Base-by-base conservation (phyloP, 2,113 vertebrate genomes). In the Sorex araneus region DNA sequence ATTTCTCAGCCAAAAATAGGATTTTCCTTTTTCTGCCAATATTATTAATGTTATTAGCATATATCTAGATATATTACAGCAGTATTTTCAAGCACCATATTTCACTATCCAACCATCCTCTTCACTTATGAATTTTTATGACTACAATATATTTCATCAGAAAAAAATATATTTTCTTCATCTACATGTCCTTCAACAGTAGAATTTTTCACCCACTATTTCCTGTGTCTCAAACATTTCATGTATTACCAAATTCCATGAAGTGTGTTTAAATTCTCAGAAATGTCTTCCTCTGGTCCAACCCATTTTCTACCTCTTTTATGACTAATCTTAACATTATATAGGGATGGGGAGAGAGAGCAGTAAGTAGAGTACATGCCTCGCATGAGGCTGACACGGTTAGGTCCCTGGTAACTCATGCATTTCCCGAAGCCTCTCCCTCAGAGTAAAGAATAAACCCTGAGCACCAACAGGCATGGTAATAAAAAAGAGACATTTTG, bases 41-140 rank as follows among this genome's bases (percentile, higher is more conserved):
- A 70, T 79, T 90, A 87, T 84, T 90, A 88, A 84, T 88, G 27
- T 74, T 80, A 71, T 90, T 81, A 90, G 60, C 13, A 57, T 90
- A 87, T 83, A 32, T 85, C 25, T 47, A 76, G 40, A 66, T 71
- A 50, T 9, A 84, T 93, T 15, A 0, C 23, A 8, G 27, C 34
- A 96, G 54, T 27, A 63, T 83, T 92, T 43, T 76, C 79, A 82
- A 28, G 9, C 60, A 15, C 50, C 69, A 69, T 73, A 87, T 69
- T 34, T 87, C 18, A 40, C n/a, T 70, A 84, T 54, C 15, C 28
- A 89, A 28, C n/a, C 76, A 84, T n/a, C 78, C 30, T 66, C 27
- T 85, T 79, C 6, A 8, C 25, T 90, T 84, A 67, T 15, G 36
- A 84, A 12, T 43, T 91, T 93, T 89, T 86, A 10, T 75, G 79